Evolutionary conservation across 2,797 vertebrate genomes (phyloP).

Genomic region (Knipowitschia caucasica): DNA sequence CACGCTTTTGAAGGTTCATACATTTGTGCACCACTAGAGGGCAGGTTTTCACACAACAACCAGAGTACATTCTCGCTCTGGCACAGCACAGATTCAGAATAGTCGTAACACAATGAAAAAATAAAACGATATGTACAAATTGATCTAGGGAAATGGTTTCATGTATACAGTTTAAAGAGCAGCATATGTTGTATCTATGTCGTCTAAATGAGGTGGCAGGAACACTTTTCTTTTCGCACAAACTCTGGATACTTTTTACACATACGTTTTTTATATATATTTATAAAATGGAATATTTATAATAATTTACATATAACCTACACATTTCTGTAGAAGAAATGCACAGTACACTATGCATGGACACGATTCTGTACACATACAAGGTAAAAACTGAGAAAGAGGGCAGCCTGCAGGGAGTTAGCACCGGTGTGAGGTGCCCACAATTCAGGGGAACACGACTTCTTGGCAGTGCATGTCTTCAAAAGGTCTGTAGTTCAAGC

Average conservation of each 20-base stretch:
- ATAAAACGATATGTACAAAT: conserved; percentile 82
- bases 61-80: conserved; percentile 49
- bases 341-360: conserved; percentile 86
- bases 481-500: conserved; percentile 48
- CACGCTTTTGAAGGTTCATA: conserved; percentile 25
- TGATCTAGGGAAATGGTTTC: conserved; percentile 29
- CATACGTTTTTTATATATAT: conserved; percentile 74
- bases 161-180: conserved; percentile 84
- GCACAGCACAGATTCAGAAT: conserved; percentile 34
- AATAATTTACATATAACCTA: conserved; percentile 96
- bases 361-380: conserved; percentile 90
- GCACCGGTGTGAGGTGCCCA: conserved; percentile 67
- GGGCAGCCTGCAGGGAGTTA: conserved; percentile 59
- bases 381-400: conserved; percentile 80
- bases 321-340: conserved; percentile 90
- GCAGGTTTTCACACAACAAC: conserved; percentile 49
- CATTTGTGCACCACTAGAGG: conserved; percentile 50
- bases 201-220: conserved; percentile 81
- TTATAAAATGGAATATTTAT: conserved; percentile 89
- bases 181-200: conserved; percentile 82
- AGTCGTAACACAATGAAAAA: conserved; percentile 78
- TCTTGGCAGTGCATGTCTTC: conserved; percentile 80
- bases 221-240: conserved; percentile 80
- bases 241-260: conserved; percentile 85
- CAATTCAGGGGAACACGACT: conserved; percentile 49